These are phyloP conservation scores for Eidolon dupreanum DNA, from an alignment of 2,797 vertebrate species.

Conservation along the genomic window DNA sequence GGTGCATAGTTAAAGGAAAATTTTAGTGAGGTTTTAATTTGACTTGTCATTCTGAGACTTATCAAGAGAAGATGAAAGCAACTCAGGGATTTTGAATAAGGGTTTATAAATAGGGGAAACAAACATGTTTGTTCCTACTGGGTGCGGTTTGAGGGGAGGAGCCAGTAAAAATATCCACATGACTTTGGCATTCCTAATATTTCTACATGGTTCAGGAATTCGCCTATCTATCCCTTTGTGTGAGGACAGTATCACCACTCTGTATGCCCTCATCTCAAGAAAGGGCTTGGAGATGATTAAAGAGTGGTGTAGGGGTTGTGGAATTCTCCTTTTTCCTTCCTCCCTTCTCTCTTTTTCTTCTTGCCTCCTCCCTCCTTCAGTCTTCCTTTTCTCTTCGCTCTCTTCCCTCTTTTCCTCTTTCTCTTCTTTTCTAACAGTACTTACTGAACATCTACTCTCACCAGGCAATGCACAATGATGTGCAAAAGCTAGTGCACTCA, in stretches of 20 bases:
- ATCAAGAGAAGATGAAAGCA: background rate
- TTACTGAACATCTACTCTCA: background rate
- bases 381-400: background rate
- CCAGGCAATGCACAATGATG: background rate
- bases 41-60: background rate
- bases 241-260: background rate
- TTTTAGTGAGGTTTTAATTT: slow-evolving; percentile 36
- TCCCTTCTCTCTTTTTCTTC: too few species aligned
- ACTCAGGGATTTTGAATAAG: background rate
- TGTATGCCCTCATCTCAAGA: background rate
- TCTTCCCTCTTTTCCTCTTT: background rate
- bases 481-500: background rate
- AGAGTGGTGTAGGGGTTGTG: background rate
- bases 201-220: background rate
- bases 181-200: background rate
- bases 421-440: background rate
- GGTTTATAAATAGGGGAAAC: background rate
- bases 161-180: background rate
- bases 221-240: background rate
- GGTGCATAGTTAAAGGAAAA: background rate
- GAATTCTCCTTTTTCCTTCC: background rate
- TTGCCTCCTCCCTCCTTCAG: too few species aligned
- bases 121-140: background rate
- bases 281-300: background rate
- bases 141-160: background rate